Conservation (phyloP, 2,888 invertebrate genomes). For the Trichopoda pennipes region DNA sequence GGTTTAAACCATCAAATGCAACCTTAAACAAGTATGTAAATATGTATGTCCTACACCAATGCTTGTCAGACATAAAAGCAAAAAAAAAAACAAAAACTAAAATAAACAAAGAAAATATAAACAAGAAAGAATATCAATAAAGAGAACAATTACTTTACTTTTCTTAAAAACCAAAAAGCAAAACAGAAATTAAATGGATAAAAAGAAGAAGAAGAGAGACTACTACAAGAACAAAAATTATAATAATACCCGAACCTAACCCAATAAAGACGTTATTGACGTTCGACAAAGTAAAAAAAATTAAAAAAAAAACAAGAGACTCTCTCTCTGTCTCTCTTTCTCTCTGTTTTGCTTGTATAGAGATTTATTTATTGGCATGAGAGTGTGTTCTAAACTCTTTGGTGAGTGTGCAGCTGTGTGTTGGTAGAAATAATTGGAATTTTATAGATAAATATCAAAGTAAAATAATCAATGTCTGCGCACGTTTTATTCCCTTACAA, state of each 20-base stretch:
- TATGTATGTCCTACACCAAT: too few species aligned
- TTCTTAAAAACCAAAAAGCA: neutral
- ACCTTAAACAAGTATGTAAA: too few species aligned
- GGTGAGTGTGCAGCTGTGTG: constrained; percentile 1
- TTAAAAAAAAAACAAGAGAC: constrained; percentile 2
- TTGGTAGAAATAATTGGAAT: neutral
- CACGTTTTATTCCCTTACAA: constrained; percentile 57
- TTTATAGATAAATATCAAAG: constrained; percentile 35
- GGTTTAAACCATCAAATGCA: too few species aligned
- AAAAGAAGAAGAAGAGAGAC: constrained; percentile 15
- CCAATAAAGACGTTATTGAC: constrained; percentile 64
- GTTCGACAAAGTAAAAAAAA: constrained; percentile 28
- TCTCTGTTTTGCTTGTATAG: too few species aligned
- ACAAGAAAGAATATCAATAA: constrained; percentile 7
- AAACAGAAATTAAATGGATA: constrained; percentile 1
- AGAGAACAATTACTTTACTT: neutral
- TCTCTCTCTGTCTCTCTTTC: too few species aligned
- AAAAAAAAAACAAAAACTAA: neutral
- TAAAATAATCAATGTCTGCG: constrained; percentile 58
- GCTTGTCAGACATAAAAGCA: too few species aligned
- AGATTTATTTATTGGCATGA: too few species aligned
- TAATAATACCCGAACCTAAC: constrained; percentile 61
- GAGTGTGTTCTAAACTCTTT: neutral
- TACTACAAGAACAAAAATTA: constrained; percentile 13
- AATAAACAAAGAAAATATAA: too few species aligned